Conservation (phyloP, 2,113 vertebrate species). For the Oryzias woworae region DNA sequence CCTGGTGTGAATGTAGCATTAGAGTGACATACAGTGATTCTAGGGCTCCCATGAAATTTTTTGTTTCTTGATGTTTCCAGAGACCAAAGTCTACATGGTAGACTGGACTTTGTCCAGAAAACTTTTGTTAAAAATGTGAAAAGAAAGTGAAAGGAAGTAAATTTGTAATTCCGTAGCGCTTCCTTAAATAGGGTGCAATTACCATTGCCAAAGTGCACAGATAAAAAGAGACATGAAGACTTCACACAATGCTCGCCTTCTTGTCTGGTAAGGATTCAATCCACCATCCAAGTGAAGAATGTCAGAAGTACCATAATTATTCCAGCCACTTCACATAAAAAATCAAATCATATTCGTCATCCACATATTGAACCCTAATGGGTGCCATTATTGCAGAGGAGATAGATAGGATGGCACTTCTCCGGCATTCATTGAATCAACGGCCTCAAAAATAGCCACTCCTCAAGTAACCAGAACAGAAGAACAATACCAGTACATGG, state of each 20-base stretch:
- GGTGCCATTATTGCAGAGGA: conserved; percentile 38
- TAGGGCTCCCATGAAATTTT: too few species aligned
- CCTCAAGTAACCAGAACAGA: conserved; percentile 35
- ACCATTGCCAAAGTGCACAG: conserved; percentile 21
- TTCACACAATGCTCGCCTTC: conserved; percentile 15
- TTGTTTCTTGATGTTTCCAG: too few species aligned
- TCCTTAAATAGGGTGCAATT: conserved; percentile 40
- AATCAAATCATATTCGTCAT: conserved; percentile 30
- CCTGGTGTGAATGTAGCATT: too few species aligned
- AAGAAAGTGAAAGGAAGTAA: conserved; percentile 11
- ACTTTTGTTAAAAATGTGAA: background rate
- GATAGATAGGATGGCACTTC: conserved; percentile 39
- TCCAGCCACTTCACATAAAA: conserved; percentile 36
- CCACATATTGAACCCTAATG: conserved; percentile 37
- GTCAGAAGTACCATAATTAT: conserved; percentile 52
- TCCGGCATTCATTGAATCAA: conserved; percentile 23
- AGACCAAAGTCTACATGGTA: conserved; percentile 1
- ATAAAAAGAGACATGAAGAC: conserved; percentile 7
- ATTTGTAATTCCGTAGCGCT: conserved; percentile 25
- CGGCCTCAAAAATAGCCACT: conserved; percentile 18
- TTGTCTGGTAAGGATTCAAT: conserved; percentile 44
- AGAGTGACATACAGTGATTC: too few species aligned
- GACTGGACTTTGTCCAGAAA: conserved; percentile 17
- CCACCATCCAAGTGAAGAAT: conserved; percentile 30
- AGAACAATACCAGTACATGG: conserved; percentile 41